These are phyloP conservation scores for Trichogramma dendrolimi DNA, from an alignment of 2,888 invertebrate genomes.

Conservation along the genomic window DNA sequence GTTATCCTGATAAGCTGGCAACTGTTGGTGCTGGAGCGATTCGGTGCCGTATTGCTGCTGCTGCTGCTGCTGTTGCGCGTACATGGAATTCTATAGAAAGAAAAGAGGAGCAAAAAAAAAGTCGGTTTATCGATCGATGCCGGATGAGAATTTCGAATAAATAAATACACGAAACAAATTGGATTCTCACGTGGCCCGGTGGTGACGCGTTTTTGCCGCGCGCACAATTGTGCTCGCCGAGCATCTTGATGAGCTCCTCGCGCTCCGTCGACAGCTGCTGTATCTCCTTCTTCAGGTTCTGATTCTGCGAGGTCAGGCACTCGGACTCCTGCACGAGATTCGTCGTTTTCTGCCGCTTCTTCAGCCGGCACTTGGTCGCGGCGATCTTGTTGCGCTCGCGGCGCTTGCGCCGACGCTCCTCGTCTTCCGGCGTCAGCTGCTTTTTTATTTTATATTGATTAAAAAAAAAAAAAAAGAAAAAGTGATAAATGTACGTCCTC, in stretches of 20 bases:
- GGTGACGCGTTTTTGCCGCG: conserved; percentile 58
- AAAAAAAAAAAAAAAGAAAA: neutral
- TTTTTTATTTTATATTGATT: conserved; percentile 33
- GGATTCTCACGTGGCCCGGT: neutral
- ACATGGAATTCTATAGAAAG: no score
- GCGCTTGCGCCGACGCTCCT: conserved; percentile 78
- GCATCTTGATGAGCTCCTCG: conserved; percentile 73
- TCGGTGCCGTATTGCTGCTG: conserved; percentile 42
- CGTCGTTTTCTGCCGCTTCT: conserved; percentile 84
- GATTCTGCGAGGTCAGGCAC: conserved; percentile 77
- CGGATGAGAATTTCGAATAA: no score
- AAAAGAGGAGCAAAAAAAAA: no score
- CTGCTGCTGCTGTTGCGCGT: conserved; percentile 32
- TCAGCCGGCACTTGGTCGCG: conserved; percentile 89
- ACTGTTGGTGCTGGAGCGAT: conserved; percentile 30
- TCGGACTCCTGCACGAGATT: conserved; percentile 84
- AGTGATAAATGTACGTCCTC: neutral
- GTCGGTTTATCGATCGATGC: no score
- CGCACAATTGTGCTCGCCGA: conserved; percentile 69
- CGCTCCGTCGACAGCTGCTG: conserved; percentile 77
- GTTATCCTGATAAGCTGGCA: conserved; percentile 49
- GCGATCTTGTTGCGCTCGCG: conserved; percentile 92
- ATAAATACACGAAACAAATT: neutral
- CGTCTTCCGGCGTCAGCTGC: conserved; percentile 86
- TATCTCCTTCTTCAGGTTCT: conserved; percentile 77